Conservation (phyloP, 2,888 invertebrate genomes). For the Ellobium chinense region DNA sequence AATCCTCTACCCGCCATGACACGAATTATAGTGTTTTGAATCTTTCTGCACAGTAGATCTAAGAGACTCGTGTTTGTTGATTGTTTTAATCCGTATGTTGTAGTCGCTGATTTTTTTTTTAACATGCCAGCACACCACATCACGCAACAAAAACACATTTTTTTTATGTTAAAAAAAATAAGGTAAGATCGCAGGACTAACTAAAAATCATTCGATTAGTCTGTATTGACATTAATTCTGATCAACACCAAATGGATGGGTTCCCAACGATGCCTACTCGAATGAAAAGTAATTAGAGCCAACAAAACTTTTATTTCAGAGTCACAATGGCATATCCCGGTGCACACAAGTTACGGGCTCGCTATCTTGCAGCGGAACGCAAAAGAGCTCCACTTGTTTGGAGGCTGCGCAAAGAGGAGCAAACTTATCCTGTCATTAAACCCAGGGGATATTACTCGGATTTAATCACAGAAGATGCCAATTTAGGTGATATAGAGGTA, state of each 20-base stretch:
- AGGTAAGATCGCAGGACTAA: too few species aligned
- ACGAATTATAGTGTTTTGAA: too few species aligned
- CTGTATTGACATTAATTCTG: too few species aligned
- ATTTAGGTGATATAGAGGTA: conserved; percentile 45
- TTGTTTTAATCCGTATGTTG: too few species aligned
- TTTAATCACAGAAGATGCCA: conserved; percentile 66
- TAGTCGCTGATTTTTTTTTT: too few species aligned
- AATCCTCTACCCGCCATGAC: too few species aligned
- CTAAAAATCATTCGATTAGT: too few species aligned
- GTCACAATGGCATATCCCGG: conserved; percentile 2
- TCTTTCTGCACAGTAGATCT: too few species aligned
- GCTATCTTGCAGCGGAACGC: conserved; percentile 69
- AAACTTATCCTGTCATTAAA: conserved; percentile 76
- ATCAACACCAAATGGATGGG: neutral
- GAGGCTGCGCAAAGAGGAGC: conserved; percentile 61
- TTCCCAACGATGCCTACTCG: neutral
- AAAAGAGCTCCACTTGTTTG: conserved; percentile 50
- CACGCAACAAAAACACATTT: too few species aligned
- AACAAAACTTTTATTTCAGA: neutral
- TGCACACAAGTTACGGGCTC: conserved; percentile 52
- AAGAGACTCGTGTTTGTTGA: too few species aligned
- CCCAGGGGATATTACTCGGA: conserved; percentile 79
- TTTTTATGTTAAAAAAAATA: too few species aligned
- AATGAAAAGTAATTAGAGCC: neutral
- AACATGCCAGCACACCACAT: too few species aligned